Evolutionary conservation across 2,888 invertebrate species (phyloP).

Genomic region (Plutella xylostella): DNA sequence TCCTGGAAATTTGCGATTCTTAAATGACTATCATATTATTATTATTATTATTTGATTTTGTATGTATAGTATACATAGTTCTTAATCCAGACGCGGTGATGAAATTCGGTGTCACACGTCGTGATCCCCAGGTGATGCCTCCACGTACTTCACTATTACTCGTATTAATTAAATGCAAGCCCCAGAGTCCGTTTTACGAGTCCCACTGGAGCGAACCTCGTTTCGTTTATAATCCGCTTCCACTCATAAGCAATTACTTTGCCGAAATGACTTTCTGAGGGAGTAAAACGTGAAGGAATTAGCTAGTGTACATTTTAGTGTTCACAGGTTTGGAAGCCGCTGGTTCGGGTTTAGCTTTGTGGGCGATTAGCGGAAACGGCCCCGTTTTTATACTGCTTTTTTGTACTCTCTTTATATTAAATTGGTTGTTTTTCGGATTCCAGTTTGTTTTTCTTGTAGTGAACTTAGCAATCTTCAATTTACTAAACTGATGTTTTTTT

Average conservation of each 20-base stretch:
- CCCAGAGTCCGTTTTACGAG: slow-evolving; percentile 63
- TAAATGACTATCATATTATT: background rate
- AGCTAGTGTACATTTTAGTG: slow-evolving; percentile 49
- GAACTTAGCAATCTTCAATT: no score
- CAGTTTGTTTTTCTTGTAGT: no score
- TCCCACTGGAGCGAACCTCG: slow-evolving; percentile 50
- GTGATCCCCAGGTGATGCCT: no score
- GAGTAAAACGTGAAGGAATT: slow-evolving; percentile 57
- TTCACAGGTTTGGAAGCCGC: slow-evolving; percentile 33
- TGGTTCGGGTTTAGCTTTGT: background rate
- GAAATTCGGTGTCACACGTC: no score
- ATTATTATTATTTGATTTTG: background rate
- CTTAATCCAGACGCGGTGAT: background rate
- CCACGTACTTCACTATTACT: slow-evolving; percentile 29
- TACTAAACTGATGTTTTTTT: no score
- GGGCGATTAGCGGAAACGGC: no score
- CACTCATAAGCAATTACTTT: slow-evolving; percentile 68
- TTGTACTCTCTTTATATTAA: no score
- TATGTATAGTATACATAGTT: background rate
- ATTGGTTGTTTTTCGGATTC: no score
- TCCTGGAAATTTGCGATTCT: background rate
- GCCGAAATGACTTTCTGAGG: slow-evolving; percentile 53
- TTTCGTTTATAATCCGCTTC: slow-evolving; percentile 63
- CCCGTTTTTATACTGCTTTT: no score
- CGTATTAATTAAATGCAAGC: slow-evolving; percentile 67